Base-by-base conservation (phyloP, 1,140 invertebrate species). In the Camponotus floridanus region DNA sequence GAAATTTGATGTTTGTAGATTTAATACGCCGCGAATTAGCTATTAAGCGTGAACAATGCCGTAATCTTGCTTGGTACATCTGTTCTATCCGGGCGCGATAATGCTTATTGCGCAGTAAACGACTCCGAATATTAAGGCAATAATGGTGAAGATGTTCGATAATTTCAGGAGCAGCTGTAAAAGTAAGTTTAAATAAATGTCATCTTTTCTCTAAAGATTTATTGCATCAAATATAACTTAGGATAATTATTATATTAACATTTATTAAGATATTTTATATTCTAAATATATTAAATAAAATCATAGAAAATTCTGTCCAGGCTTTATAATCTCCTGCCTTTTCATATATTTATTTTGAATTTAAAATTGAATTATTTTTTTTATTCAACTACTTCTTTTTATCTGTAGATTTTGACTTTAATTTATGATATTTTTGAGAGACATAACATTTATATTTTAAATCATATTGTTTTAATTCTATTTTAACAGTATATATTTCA, bases 101-200 rank as follows among this genome's bases (percentile, higher is more conserved):
- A 83, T 39, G n/a, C 68, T 83, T 59, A 83, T 83, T 83, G 68
- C 57, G 31, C 39, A 45, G n/a, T 73, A 83, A 83, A 83, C 39
- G 79, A 74, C 55, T 83, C 18, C 31, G 79, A 83, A 74, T 83
- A 83, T 83, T 74, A 74, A 74, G 18, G 79, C 39, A 73, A 83
- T 61, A 73, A 73, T 83, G n/a, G 55, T n/a, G 33, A 11, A 13
- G 26, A 1, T 33, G 26, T 18, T 26, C 36, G 21, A 81, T 83
- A 83, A 73, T 74, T 62, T 7, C n/a, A 8, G 3, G 1, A 39
- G 8, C 18, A 31, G 33, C 13, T 11, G 18, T n/a, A n/a, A 55
- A 55, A 26, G 2, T 45, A 48, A 33, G 7, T 21, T 57, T 57
- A 39, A 80, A 80, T 61, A 18, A 33, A 36, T 21, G 13, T 33